Conservation (phyloP, 1,140 invertebrate genomes). For the Lucilia sericata region DNA sequence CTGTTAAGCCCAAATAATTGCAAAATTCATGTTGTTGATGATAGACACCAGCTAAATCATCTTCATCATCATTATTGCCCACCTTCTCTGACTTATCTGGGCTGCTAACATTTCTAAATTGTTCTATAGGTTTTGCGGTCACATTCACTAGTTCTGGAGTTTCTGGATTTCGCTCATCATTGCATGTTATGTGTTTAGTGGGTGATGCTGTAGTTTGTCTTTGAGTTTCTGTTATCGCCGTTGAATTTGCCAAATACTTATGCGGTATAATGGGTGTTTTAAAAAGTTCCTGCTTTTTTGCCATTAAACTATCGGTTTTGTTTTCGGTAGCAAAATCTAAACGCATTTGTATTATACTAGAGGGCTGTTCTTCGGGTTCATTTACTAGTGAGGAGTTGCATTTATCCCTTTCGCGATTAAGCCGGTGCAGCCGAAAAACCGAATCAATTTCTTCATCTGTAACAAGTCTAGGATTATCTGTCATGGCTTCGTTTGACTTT, state of each 20-base stretch:
- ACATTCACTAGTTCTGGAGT: too few species aligned
- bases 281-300: conserved; percentile 45
- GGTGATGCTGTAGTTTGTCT: neutral
- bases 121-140: neutral
- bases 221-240: neutral
- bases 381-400: neutral
- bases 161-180: neutral
- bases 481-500: neutral
- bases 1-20: conserved; percentile 63
- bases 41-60: neutral
- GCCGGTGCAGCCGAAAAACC: conserved; percentile 42
- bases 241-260: conserved; percentile 4
- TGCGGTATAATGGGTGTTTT: conserved; percentile 44
- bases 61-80: neutral
- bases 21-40: conserved; percentile 65
- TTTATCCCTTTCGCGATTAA: conserved; percentile 46
- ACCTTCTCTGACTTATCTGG: neutral
- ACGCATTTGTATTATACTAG: conserved; percentile 45
- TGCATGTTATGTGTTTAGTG: neutral
- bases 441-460: conserved; percentile 43
- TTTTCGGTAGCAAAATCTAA: conserved; percentile 46
- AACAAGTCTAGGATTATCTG: neutral
- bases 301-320: conserved; percentile 7
- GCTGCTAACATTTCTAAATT: neutral
- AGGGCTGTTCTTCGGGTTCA: neutral